A percentile compares a stretch with the other conserved stretches of the same genome.
Conservation (phyloP, 2,113 vertebrate genomes). For the Myiozetetes cayanensis region DNA sequence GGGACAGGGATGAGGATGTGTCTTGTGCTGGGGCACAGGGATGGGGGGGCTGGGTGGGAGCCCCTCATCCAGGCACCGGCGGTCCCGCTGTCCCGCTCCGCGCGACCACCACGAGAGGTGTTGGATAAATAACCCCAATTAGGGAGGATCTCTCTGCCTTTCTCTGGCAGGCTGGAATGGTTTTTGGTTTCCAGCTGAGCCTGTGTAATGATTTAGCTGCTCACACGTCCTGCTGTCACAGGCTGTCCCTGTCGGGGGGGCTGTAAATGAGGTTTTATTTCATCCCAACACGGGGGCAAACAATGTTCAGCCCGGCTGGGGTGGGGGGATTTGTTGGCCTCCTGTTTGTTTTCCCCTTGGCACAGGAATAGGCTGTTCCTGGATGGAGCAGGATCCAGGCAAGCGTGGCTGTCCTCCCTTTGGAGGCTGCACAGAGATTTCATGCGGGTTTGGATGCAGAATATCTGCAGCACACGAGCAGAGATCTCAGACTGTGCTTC, state of each 20-base stretch:
- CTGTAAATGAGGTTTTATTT: background rate
- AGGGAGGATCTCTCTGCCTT: background rate
- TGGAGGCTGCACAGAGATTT: background rate
- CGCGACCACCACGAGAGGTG: fast-evolving
- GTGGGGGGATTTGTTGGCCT: background rate
- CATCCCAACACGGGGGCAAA: background rate
- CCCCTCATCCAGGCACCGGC: background rate
- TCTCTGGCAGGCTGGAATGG: background rate
- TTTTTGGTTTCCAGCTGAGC: background rate
- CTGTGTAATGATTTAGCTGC: background rate
- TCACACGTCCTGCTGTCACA: background rate
- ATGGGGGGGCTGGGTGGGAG: background rate
- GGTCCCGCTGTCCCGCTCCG: fast-evolving
- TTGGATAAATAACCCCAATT: background rate
- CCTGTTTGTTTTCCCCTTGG: background rate
- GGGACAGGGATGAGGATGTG: background rate
- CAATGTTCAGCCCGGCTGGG: background rate
- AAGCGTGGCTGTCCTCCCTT: background rate
- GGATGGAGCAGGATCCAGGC: fast-evolving
- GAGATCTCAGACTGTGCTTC: background rate
- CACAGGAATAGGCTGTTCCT: background rate
- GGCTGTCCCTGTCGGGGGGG: background rate
- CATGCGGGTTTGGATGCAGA: background rate
- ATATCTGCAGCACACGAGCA: background rate
- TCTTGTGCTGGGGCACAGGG: background rate